A percentile compares a stretch with the other conserved stretches of the same genome.
These are phyloP conservation scores for Tipula lateralis DNA, from an alignment of 2,888 invertebrate species.

Conservation along the genomic window DNA sequence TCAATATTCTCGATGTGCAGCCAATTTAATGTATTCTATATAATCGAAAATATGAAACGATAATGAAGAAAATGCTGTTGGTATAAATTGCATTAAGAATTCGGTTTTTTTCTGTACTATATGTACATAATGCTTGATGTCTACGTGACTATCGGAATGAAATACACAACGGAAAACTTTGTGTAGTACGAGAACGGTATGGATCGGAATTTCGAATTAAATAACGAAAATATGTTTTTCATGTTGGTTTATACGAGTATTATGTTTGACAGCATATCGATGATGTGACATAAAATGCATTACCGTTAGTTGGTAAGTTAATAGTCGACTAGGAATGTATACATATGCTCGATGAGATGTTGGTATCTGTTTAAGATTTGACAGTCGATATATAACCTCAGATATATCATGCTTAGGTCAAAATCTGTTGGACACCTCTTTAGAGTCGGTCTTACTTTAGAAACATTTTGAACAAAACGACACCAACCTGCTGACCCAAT, in stretches of 20 bases:
- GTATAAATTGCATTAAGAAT: neutral
- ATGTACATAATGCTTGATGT: neutral
- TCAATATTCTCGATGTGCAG: neutral
- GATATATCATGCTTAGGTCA: too few relatives aligned
- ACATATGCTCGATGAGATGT: too few relatives aligned
- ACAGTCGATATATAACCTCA: too few relatives aligned
- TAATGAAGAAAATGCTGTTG: neutral
- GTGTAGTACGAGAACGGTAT: neutral
- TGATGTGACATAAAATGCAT: neutral
- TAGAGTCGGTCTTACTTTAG: too few relatives aligned
- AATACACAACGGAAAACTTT: neutral
- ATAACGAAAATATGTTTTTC: neutral
- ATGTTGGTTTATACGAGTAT: neutral
- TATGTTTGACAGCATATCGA: neutral
- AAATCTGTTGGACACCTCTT: too few relatives aligned
- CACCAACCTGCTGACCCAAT: too few relatives aligned
- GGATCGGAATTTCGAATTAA: neutral
- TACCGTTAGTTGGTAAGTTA: too few relatives aligned
- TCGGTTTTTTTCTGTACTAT: neutral
- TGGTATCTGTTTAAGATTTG: too few relatives aligned
- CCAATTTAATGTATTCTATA: neutral
- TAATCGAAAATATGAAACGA: neutral
- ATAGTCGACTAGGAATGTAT: too few relatives aligned
- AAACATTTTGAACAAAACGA: too few relatives aligned
- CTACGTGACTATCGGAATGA: neutral